Evolutionary conservation across 2,888 invertebrate species (phyloP), one percentile per base, ranked within the genome.

Genomic region (Zygaena filipendulae): DNA sequence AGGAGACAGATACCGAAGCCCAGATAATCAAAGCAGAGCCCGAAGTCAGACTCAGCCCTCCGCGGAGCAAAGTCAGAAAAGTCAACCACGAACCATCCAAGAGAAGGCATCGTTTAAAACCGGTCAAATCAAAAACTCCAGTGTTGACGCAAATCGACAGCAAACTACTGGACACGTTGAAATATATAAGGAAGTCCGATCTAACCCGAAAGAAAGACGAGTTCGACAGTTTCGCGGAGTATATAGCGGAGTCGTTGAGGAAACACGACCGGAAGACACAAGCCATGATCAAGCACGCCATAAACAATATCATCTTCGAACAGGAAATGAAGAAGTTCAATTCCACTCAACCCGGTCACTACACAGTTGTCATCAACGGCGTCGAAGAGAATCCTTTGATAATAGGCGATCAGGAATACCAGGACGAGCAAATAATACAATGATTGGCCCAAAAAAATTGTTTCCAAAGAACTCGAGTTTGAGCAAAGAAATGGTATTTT

Each of bases 291-390:
- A 75, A 79, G 29, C 75, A 75, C 33, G 75, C 75, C 0, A 77
- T 79, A 2, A 75, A 77, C 27, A 77, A 75, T 30, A 74, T 77
- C 21, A 33, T 75, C 8, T 77, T 74, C 37, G 77, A 77, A 31
- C 74, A 74, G 27, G 77, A 77, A 37, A 77, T 77, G 75, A 72
- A 71, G 41, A 71, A 66, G 28, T 79, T 69, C 26, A 59, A 45
- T 16, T 32, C 42, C 2, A 22, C 29, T 3, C 25, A 23, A 11
- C n/a, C n/a, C n/a, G 47, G 49, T 2, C 61, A 62, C 30, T 68
- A 63, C 16, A 49, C 59, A 0, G 57, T 67, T 1, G 50, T 64
- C 0, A 35, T 63, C 3, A 29, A 59, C 2, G 54, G 47, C 0
- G 40, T 51, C 2, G 68, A 69, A 10, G 67, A 66, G 27, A 74